Evolutionary conservation across 2,113 vertebrate species (phyloP), one percentile per base, ranked within the genome.

Genomic region (Riparia riparia): DNA sequence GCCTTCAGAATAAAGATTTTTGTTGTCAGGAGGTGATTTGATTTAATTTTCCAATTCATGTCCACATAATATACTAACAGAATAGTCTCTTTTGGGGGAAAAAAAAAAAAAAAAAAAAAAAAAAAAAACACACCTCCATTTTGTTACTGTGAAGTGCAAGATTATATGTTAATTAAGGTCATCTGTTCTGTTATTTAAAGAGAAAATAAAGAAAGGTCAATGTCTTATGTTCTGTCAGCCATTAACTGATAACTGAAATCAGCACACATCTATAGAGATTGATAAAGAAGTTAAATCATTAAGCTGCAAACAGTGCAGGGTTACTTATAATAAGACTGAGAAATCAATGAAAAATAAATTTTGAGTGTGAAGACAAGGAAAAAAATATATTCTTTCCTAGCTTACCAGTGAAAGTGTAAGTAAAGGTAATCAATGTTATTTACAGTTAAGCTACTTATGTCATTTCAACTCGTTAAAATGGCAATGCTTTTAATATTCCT

Each of bases 21-120:
- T 39, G 12, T 91, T 89, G 26, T 70, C 42, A 79, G 37, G 31
- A 60, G 17, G 14, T 31, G 66, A 74, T 71, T 81, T 68, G 31
- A 74, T 86, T 89, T 71, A 53, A 42, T 86, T 95, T 90, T 72
- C 13, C 47, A 60, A 25, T 72, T 91, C 3, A 25, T 58, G 66
- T 77, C 28, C 17, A 61, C n/a, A 14, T 70, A 91, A 53, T 49
- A 89, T 74, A 93, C 22, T 47, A 83, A 17, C 22, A 69, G 54
- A 51, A 47, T 2, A 37, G 17, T 42, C 34, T 51, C 9, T 50
- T 80, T 32, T 45, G 25, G n/a, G n/a, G n/a, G n/a, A 49, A 92
- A 94, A 88, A 71, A 77, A 39, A n/a, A n/a, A n/a, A 49, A 92
- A 49, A 92, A 94, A 88, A 71, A 77, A 39, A n/a, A n/a, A n/a